Evolutionary conservation across 1,140 invertebrate species (phyloP).

Genomic region (Ips nitidus): DNA sequence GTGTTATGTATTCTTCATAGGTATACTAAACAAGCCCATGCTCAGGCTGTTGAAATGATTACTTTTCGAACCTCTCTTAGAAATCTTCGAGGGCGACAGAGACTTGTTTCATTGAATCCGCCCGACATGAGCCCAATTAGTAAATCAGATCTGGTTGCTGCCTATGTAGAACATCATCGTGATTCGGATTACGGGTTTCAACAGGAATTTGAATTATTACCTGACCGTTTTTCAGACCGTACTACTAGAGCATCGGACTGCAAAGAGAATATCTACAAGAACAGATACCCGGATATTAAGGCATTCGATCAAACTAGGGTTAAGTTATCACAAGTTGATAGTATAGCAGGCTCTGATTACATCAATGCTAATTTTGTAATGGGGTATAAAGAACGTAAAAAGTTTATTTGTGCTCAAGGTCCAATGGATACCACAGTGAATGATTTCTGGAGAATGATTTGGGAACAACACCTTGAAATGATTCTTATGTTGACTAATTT

Average conservation of each 20-base stretch:
- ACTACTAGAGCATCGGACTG: slow-evolving; percentile 83
- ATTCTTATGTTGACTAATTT: slow-evolving; percentile 94
- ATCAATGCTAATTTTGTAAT: slow-evolving; percentile 93
- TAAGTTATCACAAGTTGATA: slow-evolving; percentile 73
- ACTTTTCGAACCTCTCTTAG: slow-evolving; percentile 66
- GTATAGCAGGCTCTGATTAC: slow-evolving; percentile 80
- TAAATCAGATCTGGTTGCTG: slow-evolving; percentile 67
- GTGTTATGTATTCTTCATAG: slow-evolving; percentile 71
- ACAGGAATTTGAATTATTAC: slow-evolving; percentile 82
- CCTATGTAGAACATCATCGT: slow-evolving; percentile 76
- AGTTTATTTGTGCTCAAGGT: slow-evolving; percentile 91
- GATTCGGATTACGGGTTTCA: slow-evolving; percentile 88
- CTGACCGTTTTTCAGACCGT: slow-evolving; percentile 83
- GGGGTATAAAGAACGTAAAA: slow-evolving; percentile 89
- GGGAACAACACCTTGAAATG: slow-evolving; percentile 90
- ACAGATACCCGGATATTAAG: slow-evolving; percentile 87
- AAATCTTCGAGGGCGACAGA: slow-evolving; percentile 65
- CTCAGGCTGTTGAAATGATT: slow-evolving; percentile 75
- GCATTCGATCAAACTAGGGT: slow-evolving; percentile 92
- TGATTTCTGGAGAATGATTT: slow-evolving; percentile 98
- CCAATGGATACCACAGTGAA: slow-evolving; percentile 90
- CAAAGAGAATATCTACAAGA: slow-evolving; percentile 85
- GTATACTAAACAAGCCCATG: slow-evolving; percentile 69
- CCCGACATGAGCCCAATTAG: slow-evolving; percentile 81
- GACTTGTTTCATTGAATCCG: slow-evolving; percentile 65